Evolutionary conservation across 2,113 vertebrate genomes (phyloP).

Genomic region (Oncorhynchus mykiss): DNA sequence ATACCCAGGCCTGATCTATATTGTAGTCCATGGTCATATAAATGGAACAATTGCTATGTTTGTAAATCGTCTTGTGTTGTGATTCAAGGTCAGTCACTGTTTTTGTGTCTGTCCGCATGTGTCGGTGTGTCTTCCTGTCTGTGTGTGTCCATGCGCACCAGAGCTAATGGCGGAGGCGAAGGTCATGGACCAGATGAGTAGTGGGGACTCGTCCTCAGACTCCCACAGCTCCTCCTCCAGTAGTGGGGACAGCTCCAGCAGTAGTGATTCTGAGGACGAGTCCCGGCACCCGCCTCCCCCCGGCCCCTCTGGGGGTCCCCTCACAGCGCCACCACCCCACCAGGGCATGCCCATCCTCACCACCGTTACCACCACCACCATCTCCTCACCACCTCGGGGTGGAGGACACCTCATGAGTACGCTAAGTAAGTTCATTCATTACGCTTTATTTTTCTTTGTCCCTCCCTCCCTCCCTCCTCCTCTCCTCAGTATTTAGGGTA

Average conservation of each 20-base stretch:
- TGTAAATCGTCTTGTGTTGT: not conserved
- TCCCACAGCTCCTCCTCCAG: constrained; percentile 93
- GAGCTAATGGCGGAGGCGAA: constrained; percentile 94
- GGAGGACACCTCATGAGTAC: constrained; percentile 86
- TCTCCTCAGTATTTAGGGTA: too few species aligned
- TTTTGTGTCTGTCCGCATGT: not conserved
- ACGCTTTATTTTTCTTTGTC: too few species aligned
- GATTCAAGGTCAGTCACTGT: not conserved
- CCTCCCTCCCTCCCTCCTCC: too few species aligned
- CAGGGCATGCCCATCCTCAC: constrained; percentile 74
- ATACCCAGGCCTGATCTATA: too few species aligned
- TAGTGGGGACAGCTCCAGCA: constrained; percentile 85
- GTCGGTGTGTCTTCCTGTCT: not conserved
- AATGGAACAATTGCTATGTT: not conserved
- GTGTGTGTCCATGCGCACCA: constrained; percentile 45
- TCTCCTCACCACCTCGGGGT: constrained; percentile 66
- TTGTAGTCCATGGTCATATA: too few species aligned
- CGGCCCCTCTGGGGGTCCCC: constrained; percentile 52
- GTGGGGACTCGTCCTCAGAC: constrained; percentile 88
- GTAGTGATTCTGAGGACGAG: constrained; percentile 85
- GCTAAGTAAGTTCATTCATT: constrained; percentile 81
- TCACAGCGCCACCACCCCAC: constrained; percentile 46
- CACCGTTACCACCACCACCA: constrained; percentile 32
- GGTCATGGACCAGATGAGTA: constrained; percentile 93
- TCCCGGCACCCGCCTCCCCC: constrained; percentile 46